Conservation (phyloP, 2,888 invertebrate species). For the Xanthorhoe designata region DNA sequence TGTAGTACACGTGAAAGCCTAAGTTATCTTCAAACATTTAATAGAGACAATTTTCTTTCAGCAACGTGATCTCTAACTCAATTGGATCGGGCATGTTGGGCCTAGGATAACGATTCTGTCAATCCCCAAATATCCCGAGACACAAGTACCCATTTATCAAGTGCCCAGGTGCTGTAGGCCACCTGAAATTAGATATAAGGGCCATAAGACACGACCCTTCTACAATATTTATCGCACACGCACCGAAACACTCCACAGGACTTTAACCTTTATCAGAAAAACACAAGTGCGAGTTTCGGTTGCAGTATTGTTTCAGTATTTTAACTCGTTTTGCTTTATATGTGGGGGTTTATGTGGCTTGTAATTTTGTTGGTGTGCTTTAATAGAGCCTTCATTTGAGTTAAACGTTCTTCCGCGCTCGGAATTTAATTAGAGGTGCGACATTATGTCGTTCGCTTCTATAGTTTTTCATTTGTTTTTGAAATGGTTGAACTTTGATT, state of each 20-base stretch:
- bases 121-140: conserved; percentile 45
- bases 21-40: neutral
- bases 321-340: conserved; percentile 43
- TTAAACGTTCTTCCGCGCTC: conserved; percentile 39
- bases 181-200: conserved; percentile 57
- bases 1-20: too few species aligned
- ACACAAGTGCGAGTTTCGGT: neutral
- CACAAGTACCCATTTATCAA: conserved; percentile 55
- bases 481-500: conserved; percentile 9
- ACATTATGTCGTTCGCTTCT: conserved; percentile 21
- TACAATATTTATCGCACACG: conserved; percentile 43
- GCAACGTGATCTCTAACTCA: conserved; percentile 18
- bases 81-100: conserved; percentile 23
- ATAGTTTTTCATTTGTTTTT: conserved; percentile 23
- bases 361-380: conserved; percentile 54
- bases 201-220: conserved; percentile 49
- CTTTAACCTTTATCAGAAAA: conserved; percentile 9
- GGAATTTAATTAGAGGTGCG: conserved; percentile 40
- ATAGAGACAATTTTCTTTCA: neutral
- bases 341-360: conserved; percentile 37
- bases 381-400: conserved; percentile 58
- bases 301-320: conserved; percentile 6
- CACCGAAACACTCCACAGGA: conserved; percentile 34
- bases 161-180: conserved; percentile 58
- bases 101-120: conserved; percentile 36